These are phyloP conservation scores for Pterophyllum scalare DNA, from an alignment of 2,113 vertebrate genomes.

Conservation along the genomic window DNA sequence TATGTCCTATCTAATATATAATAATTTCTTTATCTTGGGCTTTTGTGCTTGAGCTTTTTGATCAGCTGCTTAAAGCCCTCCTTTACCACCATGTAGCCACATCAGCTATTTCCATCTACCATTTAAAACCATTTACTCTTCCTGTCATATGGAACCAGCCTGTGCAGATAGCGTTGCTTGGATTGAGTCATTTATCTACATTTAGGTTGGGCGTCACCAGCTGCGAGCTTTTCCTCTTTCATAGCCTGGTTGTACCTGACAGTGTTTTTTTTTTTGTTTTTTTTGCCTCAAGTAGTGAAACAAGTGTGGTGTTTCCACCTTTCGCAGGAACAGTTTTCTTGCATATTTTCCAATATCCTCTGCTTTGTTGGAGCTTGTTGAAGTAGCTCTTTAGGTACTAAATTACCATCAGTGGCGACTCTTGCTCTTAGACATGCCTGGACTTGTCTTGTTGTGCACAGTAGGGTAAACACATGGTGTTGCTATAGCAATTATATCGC, in stretches of 20 bases:
- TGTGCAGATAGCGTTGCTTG: background rate
- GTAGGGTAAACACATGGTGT: background rate
- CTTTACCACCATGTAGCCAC: background rate
- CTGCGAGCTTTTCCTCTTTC: background rate
- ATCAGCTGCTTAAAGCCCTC: no score
- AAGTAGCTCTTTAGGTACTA: background rate
- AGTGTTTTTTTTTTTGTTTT: background rate
- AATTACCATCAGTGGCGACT: background rate
- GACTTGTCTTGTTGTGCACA: background rate
- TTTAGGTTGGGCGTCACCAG: background rate
- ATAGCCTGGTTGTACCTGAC: background rate
- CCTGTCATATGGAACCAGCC: background rate
- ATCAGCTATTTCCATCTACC: background rate
- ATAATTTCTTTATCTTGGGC: background rate
- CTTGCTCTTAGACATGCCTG: background rate
- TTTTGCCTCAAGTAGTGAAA: background rate
- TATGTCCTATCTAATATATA: background rate
- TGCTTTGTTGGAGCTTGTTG: background rate
- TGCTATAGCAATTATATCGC: background rate
- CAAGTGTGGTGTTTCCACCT: no score
- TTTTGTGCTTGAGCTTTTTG: background rate
- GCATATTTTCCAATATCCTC: background rate
- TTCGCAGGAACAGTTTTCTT: no score
- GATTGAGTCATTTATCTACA: background rate
- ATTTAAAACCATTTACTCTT: background rate